phyloP scores from a whole-genome alignment of 1,140 invertebrate species.

The Palaemon carinicauda region DNA sequence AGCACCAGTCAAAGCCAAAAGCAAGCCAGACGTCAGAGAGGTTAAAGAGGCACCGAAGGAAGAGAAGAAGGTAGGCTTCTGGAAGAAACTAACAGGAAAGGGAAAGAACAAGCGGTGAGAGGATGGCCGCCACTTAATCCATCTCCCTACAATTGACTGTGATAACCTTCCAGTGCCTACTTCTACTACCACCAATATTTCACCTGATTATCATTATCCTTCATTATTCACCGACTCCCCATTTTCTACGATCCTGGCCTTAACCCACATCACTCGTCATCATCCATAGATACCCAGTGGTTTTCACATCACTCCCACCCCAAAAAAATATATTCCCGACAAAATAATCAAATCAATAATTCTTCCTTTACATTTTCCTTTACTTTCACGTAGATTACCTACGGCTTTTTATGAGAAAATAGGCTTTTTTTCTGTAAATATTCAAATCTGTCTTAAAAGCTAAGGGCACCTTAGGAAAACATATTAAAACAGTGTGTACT shows the following conservation, averaged over 20 bases:
- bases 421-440: too few species aligned
- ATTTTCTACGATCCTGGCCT: not conserved
- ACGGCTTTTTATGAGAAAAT: too few species aligned
- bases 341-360: too few species aligned
- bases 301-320: too few species aligned
- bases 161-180: slow-evolving; percentile 49
- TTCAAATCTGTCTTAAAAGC: too few species aligned
- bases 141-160: slow-evolving; percentile 37
- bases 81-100: slow-evolving; percentile 77
- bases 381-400: too few species aligned
- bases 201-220: not conserved
- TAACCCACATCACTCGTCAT: too few species aligned
- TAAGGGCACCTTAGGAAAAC: too few species aligned
- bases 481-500: too few species aligned
- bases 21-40: slow-evolving; percentile 64
- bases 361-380: too few species aligned
- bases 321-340: too few species aligned
- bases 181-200: not conserved
- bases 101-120: slow-evolving; percentile 75
- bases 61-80: slow-evolving; percentile 75
- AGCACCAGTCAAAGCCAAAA: slow-evolving; percentile 62
- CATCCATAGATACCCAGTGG: too few species aligned
- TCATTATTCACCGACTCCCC: not conserved
- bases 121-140: not conserved
- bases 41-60: slow-evolving; percentile 64